These are phyloP conservation scores for Netelia fuscicornis DNA, from an alignment of 2,888 invertebrate genomes.

Conservation along the genomic window DNA sequence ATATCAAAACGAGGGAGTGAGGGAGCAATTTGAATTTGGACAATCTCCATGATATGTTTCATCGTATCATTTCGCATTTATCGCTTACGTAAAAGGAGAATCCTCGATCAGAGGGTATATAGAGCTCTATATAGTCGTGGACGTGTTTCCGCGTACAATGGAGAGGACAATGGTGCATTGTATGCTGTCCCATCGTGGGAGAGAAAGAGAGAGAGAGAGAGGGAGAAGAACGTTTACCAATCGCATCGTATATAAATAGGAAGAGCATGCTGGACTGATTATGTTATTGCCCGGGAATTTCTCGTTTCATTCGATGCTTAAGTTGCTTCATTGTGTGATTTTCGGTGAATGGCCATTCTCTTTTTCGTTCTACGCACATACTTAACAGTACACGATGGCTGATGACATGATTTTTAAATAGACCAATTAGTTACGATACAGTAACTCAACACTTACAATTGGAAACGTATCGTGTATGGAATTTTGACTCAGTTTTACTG, in stretches of 20 bases:
- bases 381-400: constrained; percentile 43
- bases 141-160: background rate
- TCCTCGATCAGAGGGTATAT: constrained; percentile 14
- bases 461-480: too few relatives aligned
- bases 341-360: background rate
- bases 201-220: constrained; percentile 52
- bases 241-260: constrained; percentile 59
- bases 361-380: constrained; percentile 23
- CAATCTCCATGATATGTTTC: constrained; percentile 39
- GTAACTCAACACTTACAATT: background rate
- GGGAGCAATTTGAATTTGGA: constrained; percentile 48
- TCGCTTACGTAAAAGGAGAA: constrained; percentile 33
- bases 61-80: constrained; percentile 49
- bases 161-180: constrained; percentile 8
- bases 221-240: constrained; percentile 59
- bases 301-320: constrained; percentile 28
- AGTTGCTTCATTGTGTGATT: background rate
- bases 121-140: background rate
- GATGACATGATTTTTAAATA: constrained; percentile 13
- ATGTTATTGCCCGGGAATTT: constrained; percentile 62
- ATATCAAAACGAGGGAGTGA: constrained; percentile 2
- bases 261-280: constrained; percentile 59
- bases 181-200: constrained; percentile 1
- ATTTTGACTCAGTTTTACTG: too few relatives aligned
- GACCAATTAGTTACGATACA: background rate